Base-by-base conservation (phyloP, 2,797 vertebrate genomes). In the Silurus aristotelis region DNA sequence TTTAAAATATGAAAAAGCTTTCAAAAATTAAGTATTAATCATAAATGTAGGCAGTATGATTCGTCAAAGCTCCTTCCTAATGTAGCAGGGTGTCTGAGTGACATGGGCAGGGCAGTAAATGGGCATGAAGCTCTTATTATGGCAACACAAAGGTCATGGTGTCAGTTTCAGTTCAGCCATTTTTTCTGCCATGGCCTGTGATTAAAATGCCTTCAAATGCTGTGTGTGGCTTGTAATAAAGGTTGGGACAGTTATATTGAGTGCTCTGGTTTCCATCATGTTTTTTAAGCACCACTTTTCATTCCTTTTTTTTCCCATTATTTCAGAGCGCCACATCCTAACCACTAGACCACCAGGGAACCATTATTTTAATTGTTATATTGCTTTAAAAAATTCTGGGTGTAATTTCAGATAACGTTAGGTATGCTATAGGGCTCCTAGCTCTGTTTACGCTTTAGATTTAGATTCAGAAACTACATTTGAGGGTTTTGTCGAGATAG, bases 141-240 rank as follows among this genome's bases (percentile, higher is more conserved):
- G 55, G 83, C 19, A 20, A 52, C 10, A 38, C 31, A 64, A 64
- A 27, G 70, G 71, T 61, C 9, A 25, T 72, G 48, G 61, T 85
- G 84, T 85, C 68, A 64, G 27, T 66, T 73, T 61, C 83, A 75
- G 60, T 81, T 81, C n/a, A 76, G 71, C 31, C 79, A 82, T 52
- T 27, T 73, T 67, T 67, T 81, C 84, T 22, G 10, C 46, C 56
- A 52, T 63, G 55, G 72, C 7, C 80, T 86, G 61, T 82, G 52
- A 86, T 86, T 86, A 82, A 82, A 64, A 43, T n/a, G 6, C 66
- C 84, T 76, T 86, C 79, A 68, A 70, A 86, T 31, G 48, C 79
- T 38, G 1, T 55, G 68, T 25, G 60, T 19, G n/a, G 79, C 31
- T 75, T 17, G 63, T 68, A 63, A 61, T 82, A 17, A 82, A 31